Evolutionary conservation across 2,888 invertebrate species (phyloP).

Genomic region (Epinotia bilunana): DNA sequence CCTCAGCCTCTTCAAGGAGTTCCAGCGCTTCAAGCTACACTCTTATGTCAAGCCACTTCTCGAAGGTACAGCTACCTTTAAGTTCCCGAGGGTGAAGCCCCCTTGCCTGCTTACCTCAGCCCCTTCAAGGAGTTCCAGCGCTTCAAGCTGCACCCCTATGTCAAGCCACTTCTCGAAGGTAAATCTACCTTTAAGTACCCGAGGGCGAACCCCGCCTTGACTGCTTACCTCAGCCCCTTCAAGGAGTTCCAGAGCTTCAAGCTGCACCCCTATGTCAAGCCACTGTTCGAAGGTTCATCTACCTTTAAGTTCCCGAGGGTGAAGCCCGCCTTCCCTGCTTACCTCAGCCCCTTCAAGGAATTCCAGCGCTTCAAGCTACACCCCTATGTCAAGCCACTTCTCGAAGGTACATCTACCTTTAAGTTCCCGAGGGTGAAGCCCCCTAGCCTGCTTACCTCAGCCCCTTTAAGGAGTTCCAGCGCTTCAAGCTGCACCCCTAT

Average conservation of each 20-base stretch:
- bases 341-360: no score
- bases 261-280: constrained; percentile 93
- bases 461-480: constrained; percentile 98
- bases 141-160: constrained; percentile 97
- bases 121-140: constrained; percentile 87
- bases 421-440: constrained; percentile 87
- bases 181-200: no score
- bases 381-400: no score
- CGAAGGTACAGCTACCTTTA: no score
- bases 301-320: no score
- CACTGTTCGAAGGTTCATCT: no score
- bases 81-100: constrained; percentile 89
- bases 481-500: constrained; percentile 97
- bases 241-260: constrained; percentile 88
- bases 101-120: no score
- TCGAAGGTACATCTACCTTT: no score
- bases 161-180: constrained; percentile 66
- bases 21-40: constrained; percentile 98
- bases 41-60: constrained; percentile 86
- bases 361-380: no score
- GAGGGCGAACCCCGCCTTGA: constrained; percentile 63
- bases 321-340: no score
- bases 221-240: no score
- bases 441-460: no score
- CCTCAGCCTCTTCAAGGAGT: constrained; percentile 97